A percentile compares a stretch with the other conserved stretches of the same genome.
Evolutionary conservation across 1,140 invertebrate genomes (phyloP).

Genomic region (Pemphigus obesinymphae): DNA sequence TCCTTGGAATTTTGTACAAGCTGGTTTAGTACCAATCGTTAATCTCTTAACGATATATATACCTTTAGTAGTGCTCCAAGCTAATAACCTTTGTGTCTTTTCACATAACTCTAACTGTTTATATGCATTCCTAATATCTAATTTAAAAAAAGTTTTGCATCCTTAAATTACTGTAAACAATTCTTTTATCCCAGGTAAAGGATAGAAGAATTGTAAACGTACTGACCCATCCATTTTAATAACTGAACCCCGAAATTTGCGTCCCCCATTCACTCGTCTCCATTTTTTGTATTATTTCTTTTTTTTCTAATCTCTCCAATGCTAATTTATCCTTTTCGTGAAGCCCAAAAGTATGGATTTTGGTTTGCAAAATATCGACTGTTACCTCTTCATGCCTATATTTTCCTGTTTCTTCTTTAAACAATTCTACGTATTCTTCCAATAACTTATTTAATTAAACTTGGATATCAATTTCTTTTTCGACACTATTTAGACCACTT

Average conservation of each 20-base stretch:
- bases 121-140: slow-evolving; percentile 47
- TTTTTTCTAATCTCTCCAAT: no score
- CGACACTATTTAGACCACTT: no score
- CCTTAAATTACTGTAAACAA: slow-evolving; percentile 41
- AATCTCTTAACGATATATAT: slow-evolving; percentile 51
- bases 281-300: no score
- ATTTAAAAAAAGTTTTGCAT: slow-evolving; percentile 44
- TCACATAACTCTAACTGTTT: slow-evolving; percentile 46
- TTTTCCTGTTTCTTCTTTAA: no score
- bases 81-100: slow-evolving; percentile 47
- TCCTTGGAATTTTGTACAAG: slow-evolving; percentile 38
- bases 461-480: no score
- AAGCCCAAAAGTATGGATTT: no score
- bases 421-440: no score
- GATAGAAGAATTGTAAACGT: slow-evolving; percentile 50
- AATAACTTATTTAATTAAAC: no score
- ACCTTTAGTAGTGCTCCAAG: slow-evolving; percentile 47
- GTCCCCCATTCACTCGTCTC: no score
- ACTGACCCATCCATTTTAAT: slow-evolving; percentile 50
- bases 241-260: slow-evolving; percentile 50
- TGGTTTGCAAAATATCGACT: no score
- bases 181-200: slow-evolving; percentile 37
- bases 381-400: no score
- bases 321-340: no score
- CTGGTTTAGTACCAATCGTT: slow-evolving; percentile 53